Evolutionary conservation across 1,140 invertebrate species (phyloP), one percentile per base, ranked within the genome.

Genomic region (Pararge aegeria): DNA sequence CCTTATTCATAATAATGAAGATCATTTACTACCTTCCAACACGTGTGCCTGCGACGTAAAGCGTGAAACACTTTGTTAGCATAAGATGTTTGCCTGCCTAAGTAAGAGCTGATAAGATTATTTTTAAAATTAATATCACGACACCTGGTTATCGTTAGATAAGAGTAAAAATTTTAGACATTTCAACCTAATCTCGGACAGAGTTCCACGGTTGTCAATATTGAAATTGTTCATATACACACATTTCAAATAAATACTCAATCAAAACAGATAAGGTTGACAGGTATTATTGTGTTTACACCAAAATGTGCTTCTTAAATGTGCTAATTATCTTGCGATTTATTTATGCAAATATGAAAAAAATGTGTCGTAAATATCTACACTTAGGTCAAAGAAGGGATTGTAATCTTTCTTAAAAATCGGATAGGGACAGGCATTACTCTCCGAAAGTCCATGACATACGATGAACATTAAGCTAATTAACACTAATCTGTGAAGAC

Each of bases 21-120:
- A n/a, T n/a, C n/a, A n/a, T n/a, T n/a, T n/a, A n/a, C n/a, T n/a
- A 24, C 24, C 2, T 7, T 24, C 24, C 24, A 37, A 37, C 34
- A 37, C 34, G 34, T 37, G 34, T 24, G 24, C 10, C 3, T 38
- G 38, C 0, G 38, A 2, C 18, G 10, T 18, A 7, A 21, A 46
- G 2, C 44, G 44, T 10, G 18, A 5, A 5, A 20, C 12, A 46
- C 44, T n/a, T n/a, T 46, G 20, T 46, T 46, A 46, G 44, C 13
- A 48, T 61, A 72, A 73, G 66, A 73, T 78, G 64, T 78, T 79
- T 80, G 68, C 78, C 67, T 71, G 67, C n/a, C n/a, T 64, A 42
- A 42, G 38, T 42, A 18, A 61, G 53, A 60, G 63, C 68, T 64
- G 84, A 87, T 87, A 85, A 87, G 84, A 85, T 85, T 81, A 76